phyloP scores from a whole-genome alignment of 37 sponge, comb jelly and placozoan genomes.

The Haliclona indistincta region DNA sequence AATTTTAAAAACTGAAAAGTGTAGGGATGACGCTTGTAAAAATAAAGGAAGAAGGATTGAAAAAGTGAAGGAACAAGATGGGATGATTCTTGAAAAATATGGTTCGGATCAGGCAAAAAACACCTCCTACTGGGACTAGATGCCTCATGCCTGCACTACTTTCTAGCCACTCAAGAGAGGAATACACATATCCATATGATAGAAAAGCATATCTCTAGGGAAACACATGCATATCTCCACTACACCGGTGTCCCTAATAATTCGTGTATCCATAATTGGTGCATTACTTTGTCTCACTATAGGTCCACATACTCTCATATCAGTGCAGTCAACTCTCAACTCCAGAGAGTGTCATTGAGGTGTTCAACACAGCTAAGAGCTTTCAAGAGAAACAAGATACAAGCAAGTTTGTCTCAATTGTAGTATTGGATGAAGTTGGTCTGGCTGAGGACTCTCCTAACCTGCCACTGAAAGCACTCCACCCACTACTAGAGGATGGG shows the following conservation, averaged over 20 bases:
- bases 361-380: constrained; percentile 55
- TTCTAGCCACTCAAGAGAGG: no score
- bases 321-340: constrained; percentile 92
- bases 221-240: no score
- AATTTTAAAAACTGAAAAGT: no score
- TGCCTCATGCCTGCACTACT: no score
- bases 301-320: constrained; percentile 83
- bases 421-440: constrained; percentile 95
- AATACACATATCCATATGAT: no score
- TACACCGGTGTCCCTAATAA: not conserved
- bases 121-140: no score
- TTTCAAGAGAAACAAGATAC: constrained; percentile 57
- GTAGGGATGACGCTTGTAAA: no score
- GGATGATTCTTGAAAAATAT: no score
- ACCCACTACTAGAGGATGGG: constrained; percentile 88
- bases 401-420: constrained; percentile 63
- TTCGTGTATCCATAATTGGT: not conserved
- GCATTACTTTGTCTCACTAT: not conserved
- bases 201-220: no score
- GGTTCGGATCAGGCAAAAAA: no score
- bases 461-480: constrained; percentile 88
- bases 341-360: constrained; percentile 79
- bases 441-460: constrained; percentile 91
- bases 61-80: no score
- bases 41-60: no score